Evolutionary conservation across 23 tunicate species (phyloP).

Genomic region (Ciona savignyi): DNA sequence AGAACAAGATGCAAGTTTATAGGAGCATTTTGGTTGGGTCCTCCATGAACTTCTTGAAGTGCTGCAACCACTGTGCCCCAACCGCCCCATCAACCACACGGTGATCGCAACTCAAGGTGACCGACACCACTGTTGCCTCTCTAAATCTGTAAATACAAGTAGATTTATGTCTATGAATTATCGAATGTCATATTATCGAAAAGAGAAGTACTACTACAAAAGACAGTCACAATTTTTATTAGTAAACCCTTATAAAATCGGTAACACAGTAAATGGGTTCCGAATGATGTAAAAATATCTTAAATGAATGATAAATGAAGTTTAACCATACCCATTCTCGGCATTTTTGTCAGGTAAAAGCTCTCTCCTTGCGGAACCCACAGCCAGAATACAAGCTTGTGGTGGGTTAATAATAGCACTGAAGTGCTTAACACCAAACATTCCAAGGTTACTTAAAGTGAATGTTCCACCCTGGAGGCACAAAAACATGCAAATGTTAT

Average conservation of each 20-base stretch:
- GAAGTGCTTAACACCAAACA: conserved; percentile 98
- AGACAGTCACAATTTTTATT: too few species aligned
- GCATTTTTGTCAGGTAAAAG: conserved; percentile 46
- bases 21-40: conserved; percentile 83
- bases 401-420: conserved; percentile 99
- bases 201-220: too few species aligned
- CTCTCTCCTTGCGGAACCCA: conserved; percentile 78
- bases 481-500: too few species aligned
- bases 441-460: conserved; percentile 95
- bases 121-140: conserved; percentile 76
- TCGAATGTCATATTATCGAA: too few species aligned
- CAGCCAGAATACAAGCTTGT: conserved; percentile 96
- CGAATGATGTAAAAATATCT: too few species aligned
- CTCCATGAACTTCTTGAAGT: conserved; percentile 73
- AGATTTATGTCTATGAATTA: not conserved
- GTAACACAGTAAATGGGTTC: too few species aligned
- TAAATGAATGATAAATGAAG: too few species aligned
- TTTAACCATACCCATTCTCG: conserved; percentile 45
- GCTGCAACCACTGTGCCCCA: conserved; percentile 96
- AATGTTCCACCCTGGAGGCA: conserved; percentile 84
- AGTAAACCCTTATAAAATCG: too few species aligned
- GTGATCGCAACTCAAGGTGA: conserved; percentile 92
- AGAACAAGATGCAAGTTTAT: too few species aligned
- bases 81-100: conserved; percentile 98
- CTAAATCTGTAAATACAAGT: conserved; percentile 45